Evolutionary conservation across 2,113 vertebrate genomes (phyloP).

Genomic region (Corythornis cristatus): DNA sequence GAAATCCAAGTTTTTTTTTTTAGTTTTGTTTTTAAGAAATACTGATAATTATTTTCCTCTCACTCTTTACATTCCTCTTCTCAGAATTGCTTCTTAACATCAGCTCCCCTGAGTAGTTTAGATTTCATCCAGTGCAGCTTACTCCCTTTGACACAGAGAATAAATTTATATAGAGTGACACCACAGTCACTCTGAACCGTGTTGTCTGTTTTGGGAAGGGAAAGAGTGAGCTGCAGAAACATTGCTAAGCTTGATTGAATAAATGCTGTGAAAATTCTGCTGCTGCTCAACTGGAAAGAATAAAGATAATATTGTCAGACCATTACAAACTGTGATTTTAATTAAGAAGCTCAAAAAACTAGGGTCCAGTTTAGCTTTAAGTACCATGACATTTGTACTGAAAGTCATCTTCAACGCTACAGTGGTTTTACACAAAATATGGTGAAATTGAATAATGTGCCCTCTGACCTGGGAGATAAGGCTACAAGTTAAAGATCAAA

Average conservation of each 20-base stretch:
- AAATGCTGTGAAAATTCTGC: constrained; percentile 81
- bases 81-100: constrained; percentile 49
- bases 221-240: constrained; percentile 63
- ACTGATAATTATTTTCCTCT: background rate
- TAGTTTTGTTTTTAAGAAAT: constrained; percentile 23
- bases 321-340: constrained; percentile 83
- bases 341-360: constrained; percentile 85
- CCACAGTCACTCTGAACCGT: constrained; percentile 59
- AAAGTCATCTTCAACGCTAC: constrained; percentile 85
- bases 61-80: background rate
- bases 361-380: constrained; percentile 82
- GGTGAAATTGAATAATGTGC: constrained; percentile 85
- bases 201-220: constrained; percentile 67
- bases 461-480: constrained; percentile 81
- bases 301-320: constrained; percentile 83
- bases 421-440: constrained; percentile 85
- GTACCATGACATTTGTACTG: constrained; percentile 86
- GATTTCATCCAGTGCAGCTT: constrained; percentile 33
- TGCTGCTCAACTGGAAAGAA: constrained; percentile 81
- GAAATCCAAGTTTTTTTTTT: background rate
- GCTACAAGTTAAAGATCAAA: constrained; percentile 86
- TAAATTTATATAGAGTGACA: constrained; percentile 57
- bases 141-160: constrained; percentile 59
- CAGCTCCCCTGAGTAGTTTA: constrained; percentile 49
- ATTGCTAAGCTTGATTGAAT: constrained; percentile 77